phyloP scores from a whole-genome alignment of 1,140 invertebrate species.

The Halyomorpha halys region DNA sequence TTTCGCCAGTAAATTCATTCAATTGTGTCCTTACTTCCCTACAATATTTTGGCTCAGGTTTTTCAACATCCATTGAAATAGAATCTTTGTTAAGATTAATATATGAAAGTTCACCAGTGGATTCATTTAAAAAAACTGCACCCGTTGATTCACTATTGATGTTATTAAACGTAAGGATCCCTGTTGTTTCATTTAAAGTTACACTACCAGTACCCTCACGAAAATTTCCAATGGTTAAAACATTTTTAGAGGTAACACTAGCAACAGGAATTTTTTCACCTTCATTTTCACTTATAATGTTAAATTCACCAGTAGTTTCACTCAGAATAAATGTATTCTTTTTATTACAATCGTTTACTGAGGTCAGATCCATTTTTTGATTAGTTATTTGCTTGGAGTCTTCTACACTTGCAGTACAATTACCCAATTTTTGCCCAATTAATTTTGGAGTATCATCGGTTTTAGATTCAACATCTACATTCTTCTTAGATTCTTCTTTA shows the following conservation, averaged over 20 bases:
- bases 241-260: slow-evolving; percentile 19
- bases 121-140: slow-evolving; percentile 25
- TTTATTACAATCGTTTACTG: background rate
- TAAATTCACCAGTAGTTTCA: slow-evolving; percentile 15
- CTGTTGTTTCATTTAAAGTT: slow-evolving; percentile 25
- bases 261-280: slow-evolving; percentile 20
- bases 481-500: background rate
- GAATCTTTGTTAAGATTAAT: slow-evolving; percentile 21
- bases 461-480: background rate
- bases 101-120: slow-evolving; percentile 24
- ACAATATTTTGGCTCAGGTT: slow-evolving; percentile 14
- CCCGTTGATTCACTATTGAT: slow-evolving; percentile 25
- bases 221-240: slow-evolving; percentile 22
- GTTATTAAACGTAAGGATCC: slow-evolving; percentile 23
- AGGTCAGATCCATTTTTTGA: no score
- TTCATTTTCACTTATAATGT: slow-evolving; percentile 13
- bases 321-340: slow-evolving; percentile 10
- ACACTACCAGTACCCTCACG: slow-evolving; percentile 23
- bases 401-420: background rate
- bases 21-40: slow-evolving; percentile 10
- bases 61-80: background rate
- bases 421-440: background rate
- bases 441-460: no score
- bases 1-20: slow-evolving; percentile 22
- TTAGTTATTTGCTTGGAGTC: background rate